Evolutionary conservation across 2,888 invertebrate species (phyloP), one percentile per base, ranked within the genome.

Genomic region (Xylophagus ater): DNA sequence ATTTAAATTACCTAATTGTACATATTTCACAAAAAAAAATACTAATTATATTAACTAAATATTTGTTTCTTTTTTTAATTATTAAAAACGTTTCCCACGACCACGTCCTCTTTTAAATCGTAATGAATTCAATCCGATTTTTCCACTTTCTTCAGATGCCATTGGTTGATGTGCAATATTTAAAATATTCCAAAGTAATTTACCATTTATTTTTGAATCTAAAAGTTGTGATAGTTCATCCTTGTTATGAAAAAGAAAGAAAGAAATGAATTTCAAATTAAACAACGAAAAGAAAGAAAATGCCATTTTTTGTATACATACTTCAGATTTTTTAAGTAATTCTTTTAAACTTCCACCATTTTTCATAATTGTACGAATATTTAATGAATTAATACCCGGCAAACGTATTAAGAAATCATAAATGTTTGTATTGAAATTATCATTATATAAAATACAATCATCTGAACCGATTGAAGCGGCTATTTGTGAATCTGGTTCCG

Each of bases 341-440:
- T 78, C 68, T 49, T 77, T 75, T 42, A 92, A 59, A 38, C 76
- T 78, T 36, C 70, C 61, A 4, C 81, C 83, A 53, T 78, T 76
- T 49, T 83, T 80, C 67, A 96, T 70, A 39, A 96, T 66, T 10
- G 69, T 56, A 37, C 78, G 72, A 4, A 90, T 74, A 64, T 94
- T 96, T 62, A 87, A 89, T 0, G 86, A 78, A 46, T 79, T 82
- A 4, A 94, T 74, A 7, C 94, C 94, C 0, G 94, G 93, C 53
- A 94, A 68, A 59, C 86, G 87, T 17, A 79, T 69, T n/a, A 89
- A 65, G 54, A 89, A 81, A 60, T 87, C 86, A 61, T 85, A 78
- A 17, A 85, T 74, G 43, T 71, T 65, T 29, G 75, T 68, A 58
- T 81, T 89, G 66, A 73, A 89, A 48, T 76, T 75, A 49, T 80